A percentile compares a stretch with the other conserved stretches of the same genome.
Conservation (phyloP, 2,113 vertebrate species). For the Baryphthengus martii region DNA sequence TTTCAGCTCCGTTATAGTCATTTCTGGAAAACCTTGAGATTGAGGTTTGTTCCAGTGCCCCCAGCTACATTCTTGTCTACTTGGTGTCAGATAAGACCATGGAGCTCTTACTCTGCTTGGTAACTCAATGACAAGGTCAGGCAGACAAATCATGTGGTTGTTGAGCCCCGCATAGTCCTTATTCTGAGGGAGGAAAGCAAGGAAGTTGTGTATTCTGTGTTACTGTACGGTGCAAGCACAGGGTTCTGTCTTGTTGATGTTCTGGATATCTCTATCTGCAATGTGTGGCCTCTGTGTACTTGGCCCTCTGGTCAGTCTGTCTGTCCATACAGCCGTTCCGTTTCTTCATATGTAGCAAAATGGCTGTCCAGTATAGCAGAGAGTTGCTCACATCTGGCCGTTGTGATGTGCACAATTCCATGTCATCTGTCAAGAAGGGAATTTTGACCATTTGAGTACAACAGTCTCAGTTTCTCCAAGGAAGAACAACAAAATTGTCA, state of each 20-base stretch:
- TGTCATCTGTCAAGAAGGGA: not conserved
- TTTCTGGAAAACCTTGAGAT: not conserved
- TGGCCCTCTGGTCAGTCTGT: not conserved
- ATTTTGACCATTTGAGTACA: not conserved
- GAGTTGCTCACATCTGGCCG: too few species aligned
- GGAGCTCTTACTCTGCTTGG: not conserved
- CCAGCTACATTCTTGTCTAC: accelerated
- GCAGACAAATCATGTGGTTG: accelerated
- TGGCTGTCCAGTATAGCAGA: not conserved
- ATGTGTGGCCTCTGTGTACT: not conserved
- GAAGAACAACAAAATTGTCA: not conserved
- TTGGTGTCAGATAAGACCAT: too few species aligned
- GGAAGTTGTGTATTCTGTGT: not conserved
- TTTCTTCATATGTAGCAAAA: not conserved
- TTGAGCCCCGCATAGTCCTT: not conserved
- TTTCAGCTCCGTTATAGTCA: not conserved
- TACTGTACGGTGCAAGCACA: not conserved
- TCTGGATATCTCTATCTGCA: not conserved
- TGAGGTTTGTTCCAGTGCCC: accelerated
- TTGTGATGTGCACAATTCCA: not conserved
- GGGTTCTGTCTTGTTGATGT: too few species aligned
- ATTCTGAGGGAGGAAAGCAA: accelerated
- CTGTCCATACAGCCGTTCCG: not conserved
- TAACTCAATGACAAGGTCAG: accelerated
- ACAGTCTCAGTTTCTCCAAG: not conserved